Percentiles rank a stretch among this genome's conserved stretches.
Conservation (phyloP, 2,888 invertebrate genomes). For the Apocheima hispidaria region DNA sequence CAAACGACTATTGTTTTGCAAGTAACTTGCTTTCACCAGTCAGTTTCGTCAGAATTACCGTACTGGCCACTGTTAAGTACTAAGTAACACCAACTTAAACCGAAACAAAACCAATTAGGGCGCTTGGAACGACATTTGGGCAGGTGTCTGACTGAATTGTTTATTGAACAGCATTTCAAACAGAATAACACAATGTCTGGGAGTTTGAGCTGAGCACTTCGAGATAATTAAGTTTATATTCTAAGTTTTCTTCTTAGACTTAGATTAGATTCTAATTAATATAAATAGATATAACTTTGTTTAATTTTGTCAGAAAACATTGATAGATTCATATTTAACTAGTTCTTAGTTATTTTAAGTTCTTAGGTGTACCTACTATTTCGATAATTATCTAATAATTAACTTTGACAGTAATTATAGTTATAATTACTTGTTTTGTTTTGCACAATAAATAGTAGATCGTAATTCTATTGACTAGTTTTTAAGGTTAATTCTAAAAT, state of each 20-base stretch:
- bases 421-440: too few species aligned
- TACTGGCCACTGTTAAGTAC: constrained; percentile 13
- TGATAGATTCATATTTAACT: too few species aligned
- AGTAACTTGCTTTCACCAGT: not conserved
- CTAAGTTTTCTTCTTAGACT: not conserved
- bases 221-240: constrained; percentile 7
- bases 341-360: too few species aligned
- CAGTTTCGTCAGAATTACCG: constrained; percentile 2
- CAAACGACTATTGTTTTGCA: too few species aligned
- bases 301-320: not conserved
- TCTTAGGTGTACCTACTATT: too few species aligned
- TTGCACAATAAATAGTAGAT: too few species aligned
- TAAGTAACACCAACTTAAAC: constrained; percentile 12
- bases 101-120: constrained; percentile 28
- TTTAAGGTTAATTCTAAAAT: too few species aligned
- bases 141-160: constrained; percentile 25
- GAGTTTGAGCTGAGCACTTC: constrained; percentile 5
- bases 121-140: constrained; percentile 25
- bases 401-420: too few species aligned
- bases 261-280: too few species aligned
- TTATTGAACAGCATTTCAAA: constrained; percentile 22
- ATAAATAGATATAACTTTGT: not conserved
- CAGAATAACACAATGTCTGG: not conserved
- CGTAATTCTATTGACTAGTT: too few species aligned
- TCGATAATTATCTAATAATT: too few species aligned